phyloP scores from a whole-genome alignment of 2,797 vertebrate species.

The Trematomus bernacchii region DNA sequence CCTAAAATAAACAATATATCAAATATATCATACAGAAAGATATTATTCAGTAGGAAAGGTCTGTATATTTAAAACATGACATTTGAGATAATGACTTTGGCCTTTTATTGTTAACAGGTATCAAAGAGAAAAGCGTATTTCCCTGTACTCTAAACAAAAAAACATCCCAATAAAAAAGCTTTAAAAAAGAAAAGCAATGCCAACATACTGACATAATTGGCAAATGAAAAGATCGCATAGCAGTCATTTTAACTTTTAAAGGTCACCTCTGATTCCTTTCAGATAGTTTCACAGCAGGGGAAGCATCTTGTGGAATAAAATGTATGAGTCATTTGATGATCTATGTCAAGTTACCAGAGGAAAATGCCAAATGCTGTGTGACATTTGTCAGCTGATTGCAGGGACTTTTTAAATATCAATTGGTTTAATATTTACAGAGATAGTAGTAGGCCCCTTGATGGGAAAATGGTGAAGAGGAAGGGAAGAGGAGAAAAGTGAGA shows the following conservation, averaged over 20 bases:
- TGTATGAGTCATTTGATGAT: not conserved
- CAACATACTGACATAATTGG: not conserved
- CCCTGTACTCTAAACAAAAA: not conserved
- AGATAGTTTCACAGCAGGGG: conserved; percentile 16
- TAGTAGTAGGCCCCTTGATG: not conserved
- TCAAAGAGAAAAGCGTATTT: not conserved
- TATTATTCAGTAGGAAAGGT: not conserved
- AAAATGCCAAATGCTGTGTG: not conserved
- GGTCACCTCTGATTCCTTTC: conserved; percentile 1
- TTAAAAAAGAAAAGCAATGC: not conserved
- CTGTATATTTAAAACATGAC: not conserved
- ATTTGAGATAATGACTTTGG: not conserved
- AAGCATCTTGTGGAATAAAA: not conserved
- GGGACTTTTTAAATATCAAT: not conserved
- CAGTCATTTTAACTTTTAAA: not conserved
- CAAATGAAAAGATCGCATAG: not conserved
- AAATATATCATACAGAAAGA: not conserved
- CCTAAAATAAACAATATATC: too few species aligned
- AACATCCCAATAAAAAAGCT: not conserved
- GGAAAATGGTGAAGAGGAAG: not conserved
- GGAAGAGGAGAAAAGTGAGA: not conserved
- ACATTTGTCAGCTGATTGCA: not conserved
- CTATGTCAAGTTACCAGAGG: not conserved
- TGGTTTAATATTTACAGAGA: conserved; percentile 19
- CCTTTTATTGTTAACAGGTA: not conserved